Conservation (phyloP, 2,888 invertebrate genomes). For the Portevinia maculata region DNA sequence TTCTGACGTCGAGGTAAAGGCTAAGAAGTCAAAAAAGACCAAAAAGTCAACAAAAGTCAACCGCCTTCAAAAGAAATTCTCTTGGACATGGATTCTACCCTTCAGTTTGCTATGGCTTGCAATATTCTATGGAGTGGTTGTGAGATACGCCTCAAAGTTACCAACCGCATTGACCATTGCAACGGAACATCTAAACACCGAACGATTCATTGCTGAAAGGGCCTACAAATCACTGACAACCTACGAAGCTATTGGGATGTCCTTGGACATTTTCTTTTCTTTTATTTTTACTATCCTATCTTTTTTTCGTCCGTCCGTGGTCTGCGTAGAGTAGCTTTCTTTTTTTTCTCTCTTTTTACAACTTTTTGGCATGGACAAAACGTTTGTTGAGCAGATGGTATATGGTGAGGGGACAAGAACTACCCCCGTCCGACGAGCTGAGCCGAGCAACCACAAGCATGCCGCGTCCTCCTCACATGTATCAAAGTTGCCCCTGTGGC, state of each 20-base stretch:
- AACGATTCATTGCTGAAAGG: constrained; percentile 87
- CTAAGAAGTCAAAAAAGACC: neutral
- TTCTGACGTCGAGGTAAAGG: constrained; percentile 39
- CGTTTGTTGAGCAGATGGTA: too few species aligned
- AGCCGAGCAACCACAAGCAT: too few species aligned
- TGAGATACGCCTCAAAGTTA: constrained; percentile 76
- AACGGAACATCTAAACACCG: constrained; percentile 78
- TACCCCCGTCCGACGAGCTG: too few species aligned
- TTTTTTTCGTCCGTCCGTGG: too few species aligned
- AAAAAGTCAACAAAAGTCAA: constrained; percentile 18
- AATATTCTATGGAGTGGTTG: constrained; percentile 77
- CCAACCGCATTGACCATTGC: constrained; percentile 77
- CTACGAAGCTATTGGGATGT: constrained; percentile 87
- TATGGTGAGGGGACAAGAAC: too few species aligned
- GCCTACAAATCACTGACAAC: constrained; percentile 86
- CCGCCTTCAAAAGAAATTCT: constrained; percentile 20
- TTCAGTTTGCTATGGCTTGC: constrained; percentile 78
- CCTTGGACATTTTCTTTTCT: too few species aligned
- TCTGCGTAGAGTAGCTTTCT: too few species aligned
- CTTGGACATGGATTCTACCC: constrained; percentile 69
- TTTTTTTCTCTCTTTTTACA: too few species aligned
- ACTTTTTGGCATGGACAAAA: too few species aligned
- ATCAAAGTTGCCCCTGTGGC: too few species aligned
- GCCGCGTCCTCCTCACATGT: too few species aligned
- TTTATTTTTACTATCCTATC: too few species aligned